Conservation (phyloP, 37 sponge, comb jelly and placozoan genomes). For the Amphimedon queenslandica region DNA sequence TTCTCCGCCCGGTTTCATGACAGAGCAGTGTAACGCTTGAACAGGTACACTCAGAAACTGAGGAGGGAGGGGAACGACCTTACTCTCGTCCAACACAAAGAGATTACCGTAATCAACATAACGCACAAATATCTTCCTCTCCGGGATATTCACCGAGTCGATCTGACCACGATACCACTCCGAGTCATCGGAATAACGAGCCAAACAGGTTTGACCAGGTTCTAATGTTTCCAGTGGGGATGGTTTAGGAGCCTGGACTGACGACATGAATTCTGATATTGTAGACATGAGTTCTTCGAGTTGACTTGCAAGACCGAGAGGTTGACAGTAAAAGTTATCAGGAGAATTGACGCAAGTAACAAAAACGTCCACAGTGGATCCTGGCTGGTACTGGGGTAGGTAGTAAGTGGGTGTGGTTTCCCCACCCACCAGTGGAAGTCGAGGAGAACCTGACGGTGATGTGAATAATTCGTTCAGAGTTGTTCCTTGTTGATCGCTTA, state of each 20-base stretch:
- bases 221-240: not conserved
- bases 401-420: conserved; percentile 6
- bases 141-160: conserved; percentile 12
- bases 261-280: conserved; percentile 10
- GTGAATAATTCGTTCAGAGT: not conserved
- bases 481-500: not conserved
- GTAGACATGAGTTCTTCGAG: conserved; percentile 60
- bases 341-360: conserved; percentile 49
- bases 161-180: conserved; percentile 78
- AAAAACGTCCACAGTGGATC: conserved; percentile 40
- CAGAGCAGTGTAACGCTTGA: conserved; percentile 72
- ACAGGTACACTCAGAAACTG: conserved; percentile 42
- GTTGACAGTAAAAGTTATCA: conserved; percentile 71
- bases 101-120: conserved; percentile 84
- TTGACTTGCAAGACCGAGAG: conserved; percentile 52
- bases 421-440: not conserved
- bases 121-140: conserved; percentile 8
- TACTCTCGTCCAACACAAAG: conserved; percentile 17
- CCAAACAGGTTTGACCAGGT: conserved; percentile 43
- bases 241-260: not conserved
- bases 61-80: conserved; percentile 26
- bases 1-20: not conserved
- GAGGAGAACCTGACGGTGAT: not conserved
- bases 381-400: conserved; percentile 12
- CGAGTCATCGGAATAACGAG: conserved; percentile 44